Percentiles rank a stretch among this genome's conserved stretches.
phyloP scores from a whole-genome alignment of 1,140 invertebrate genomes.

The Lasioglossum albipes region DNA sequence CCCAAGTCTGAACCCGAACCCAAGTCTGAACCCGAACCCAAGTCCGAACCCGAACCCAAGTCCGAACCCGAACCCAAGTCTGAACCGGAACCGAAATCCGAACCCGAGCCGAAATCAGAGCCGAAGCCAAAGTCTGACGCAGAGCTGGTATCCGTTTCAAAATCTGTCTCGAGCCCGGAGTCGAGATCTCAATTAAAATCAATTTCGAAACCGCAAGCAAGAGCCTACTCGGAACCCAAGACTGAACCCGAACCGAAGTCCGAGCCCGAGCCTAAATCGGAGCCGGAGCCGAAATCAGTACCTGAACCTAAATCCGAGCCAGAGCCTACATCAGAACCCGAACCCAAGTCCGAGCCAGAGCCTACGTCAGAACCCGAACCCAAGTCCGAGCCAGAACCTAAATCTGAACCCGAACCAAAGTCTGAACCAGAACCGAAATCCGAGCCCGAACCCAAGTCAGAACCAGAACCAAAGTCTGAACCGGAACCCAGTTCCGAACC shows the following conservation, averaged over 20 bases:
- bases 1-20: constrained; percentile 72
- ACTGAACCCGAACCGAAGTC: constrained; percentile 69
- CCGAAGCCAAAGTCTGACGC: constrained; percentile 73
- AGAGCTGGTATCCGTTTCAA: constrained; percentile 71
- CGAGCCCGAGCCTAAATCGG: constrained; percentile 72
- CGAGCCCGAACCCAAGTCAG: constrained; percentile 74
- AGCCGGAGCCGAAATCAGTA: constrained; percentile 75
- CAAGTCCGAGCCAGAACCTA: constrained; percentile 78
- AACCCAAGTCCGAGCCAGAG: constrained; percentile 72
- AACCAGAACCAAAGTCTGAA: constrained; percentile 77
- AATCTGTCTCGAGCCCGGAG: constrained; percentile 65
- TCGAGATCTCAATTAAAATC: constrained; percentile 75
- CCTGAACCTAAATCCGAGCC: constrained; percentile 73
- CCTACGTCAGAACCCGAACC: constrained; percentile 71
- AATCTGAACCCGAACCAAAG: constrained; percentile 71
- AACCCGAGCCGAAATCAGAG: constrained; percentile 76
- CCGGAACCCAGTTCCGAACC: constrained; percentile 74
- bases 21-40: constrained; percentile 75
- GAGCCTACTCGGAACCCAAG: constrained; percentile 70
- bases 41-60: constrained; percentile 78
- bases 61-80: constrained; percentile 70
- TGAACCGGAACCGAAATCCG: constrained; percentile 73
- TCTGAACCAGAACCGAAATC: constrained; percentile 72
- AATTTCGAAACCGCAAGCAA: constrained; percentile 76
- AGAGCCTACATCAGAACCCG: constrained; percentile 73